Evolutionary conservation across 2,113 vertebrate species (phyloP), one percentile per base, ranked within the genome.

Genomic region (Cyprinodon brontotheroides): DNA sequence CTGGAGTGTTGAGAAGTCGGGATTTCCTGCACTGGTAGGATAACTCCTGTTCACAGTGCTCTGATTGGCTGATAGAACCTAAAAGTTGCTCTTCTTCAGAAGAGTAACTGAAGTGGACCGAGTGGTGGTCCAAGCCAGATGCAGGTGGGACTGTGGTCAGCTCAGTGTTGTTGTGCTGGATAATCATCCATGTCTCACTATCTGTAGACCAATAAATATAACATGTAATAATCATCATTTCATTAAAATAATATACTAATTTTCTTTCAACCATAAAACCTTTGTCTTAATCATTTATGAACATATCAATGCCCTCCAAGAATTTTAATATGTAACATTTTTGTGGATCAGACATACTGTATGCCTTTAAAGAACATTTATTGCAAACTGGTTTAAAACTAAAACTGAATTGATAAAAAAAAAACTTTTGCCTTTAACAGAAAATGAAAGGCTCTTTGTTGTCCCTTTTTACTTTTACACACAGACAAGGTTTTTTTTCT

Each of bases 21-120:
- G 97, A 98, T 88, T 94, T 97, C 93, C 94, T 97, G 94, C 97
- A 99, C 86, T 94, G 95, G 92, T 98, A 99, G 86, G 93, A 88
- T 70, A 99, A 84, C 66, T 98, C 95, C 91, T 99, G 97, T 36
- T 97, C 93, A 40, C 97, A 99, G 90, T 96, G 92, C 57, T 97
- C 95, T 12, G 97, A 96, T 3, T 92, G 94, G 89, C 91, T 89
- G 87, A 97, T 95, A 53, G 94, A 91, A 67, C 95, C 94, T 83
- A 86, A 85, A 22, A 99, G 95, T 82, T 98, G 97, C 63, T 96
- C 94, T 73, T 91, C 80, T 75, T 90, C 94, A 60, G 95, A 94
- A 6, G 82, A 80, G 47, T 99, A 99, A 91, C 95, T 90, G 71
- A 99, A 96, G 89, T 93, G 90, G 81, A 95, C 92, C 38, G 80